phyloP scores from a whole-genome alignment of 2,113 vertebrate species.

The Xenopus tropicalis region UCB_Xtro_10.0 CM004444.2:147156001-147156500 shows the following conservation, averaged over 20 bases:
- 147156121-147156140: background rate
- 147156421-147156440: constrained; percentile 25
- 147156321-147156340: constrained; percentile 56
- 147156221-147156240: constrained; percentile 71
- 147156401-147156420: constrained; percentile 63
- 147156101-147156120: background rate
- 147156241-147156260: constrained; percentile 68
- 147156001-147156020: constrained; percentile 66
- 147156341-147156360: constrained; percentile 62
- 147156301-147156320: constrained; percentile 70
- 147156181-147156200: constrained; percentile 59
- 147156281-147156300: constrained; percentile 60
- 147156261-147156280: constrained; percentile 70
- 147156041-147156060: constrained; percentile 59
- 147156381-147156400: constrained; percentile 55
- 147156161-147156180: constrained; percentile 53
- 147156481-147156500: constrained; percentile 64
- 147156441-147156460: background rate
- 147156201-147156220: constrained; percentile 45
- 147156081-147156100: constrained; percentile 57
- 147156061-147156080: constrained; percentile 68
- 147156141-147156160: constrained; percentile 26
- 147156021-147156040: constrained; percentile 48
- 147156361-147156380: constrained; percentile 40
- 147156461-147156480: constrained; percentile 62